Evolutionary conservation across 1,140 invertebrate genomes (phyloP), one percentile per base, ranked within the genome.

Genomic region (Charaxes varanes): DNA sequence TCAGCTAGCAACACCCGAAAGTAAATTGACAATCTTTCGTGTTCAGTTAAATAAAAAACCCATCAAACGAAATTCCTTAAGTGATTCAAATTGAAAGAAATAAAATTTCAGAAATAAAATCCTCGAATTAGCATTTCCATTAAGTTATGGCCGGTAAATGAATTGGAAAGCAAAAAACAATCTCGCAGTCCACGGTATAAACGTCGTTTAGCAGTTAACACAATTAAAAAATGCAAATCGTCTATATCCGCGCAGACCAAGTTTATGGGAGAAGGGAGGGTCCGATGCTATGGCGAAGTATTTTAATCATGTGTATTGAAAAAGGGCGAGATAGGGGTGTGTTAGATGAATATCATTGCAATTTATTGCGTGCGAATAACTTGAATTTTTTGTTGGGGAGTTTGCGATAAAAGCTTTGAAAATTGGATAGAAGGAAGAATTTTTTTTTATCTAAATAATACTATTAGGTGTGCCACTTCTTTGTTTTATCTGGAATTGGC

Each of bases 341-440:
- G 40, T 48, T 45, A 53, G 55, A 50, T 59, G 44, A 56, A 60
- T 50, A 51, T 61, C 57, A 37, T 49, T 30, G 47, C 23, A 44
- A 53, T 61, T 56, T 56, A 61, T 56, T 50, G 46, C 41, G 46
- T 59, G 55, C 43, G 28, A 54, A 44, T 43, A 46, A 28, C n/a
- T 32, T 16, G 11, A 23, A 17, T 36, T 37, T 22, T 40, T 31
- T 10, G 18, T 6, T 10, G 15, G 18, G 27, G 31, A 31, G 31
- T 27, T 10, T 18, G 30, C 13, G 27, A 34, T 33, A 24, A 24
- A 34, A 18, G 22, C 2, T 19, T 22, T 18, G 11, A 31, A 31
- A 18, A 18, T 21, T 34, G 13, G 4, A 22, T 34, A 13, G 18
- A 11, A 22, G 31, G 22, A 12, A 23, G 12, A 24, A 2, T 10